A percentile compares a stretch with the other conserved stretches of the same genome.
Evolutionary conservation across 2,888 invertebrate species (phyloP).

Genomic region (Athetis lepigone): DNA sequence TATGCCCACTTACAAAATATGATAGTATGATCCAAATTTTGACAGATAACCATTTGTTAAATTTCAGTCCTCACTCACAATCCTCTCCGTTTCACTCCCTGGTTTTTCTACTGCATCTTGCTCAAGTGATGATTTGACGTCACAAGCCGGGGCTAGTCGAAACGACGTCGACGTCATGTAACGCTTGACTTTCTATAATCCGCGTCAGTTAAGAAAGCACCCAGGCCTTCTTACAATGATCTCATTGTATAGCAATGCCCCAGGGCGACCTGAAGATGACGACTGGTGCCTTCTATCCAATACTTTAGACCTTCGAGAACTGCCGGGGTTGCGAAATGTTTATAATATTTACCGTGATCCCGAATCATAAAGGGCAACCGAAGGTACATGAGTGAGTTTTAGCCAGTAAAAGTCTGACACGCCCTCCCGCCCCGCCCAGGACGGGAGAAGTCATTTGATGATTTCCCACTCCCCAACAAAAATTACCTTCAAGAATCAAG

Average conservation of each 20-base stretch:
- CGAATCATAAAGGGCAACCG: too few species aligned
- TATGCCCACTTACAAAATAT: background rate
- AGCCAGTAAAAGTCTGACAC: too few species aligned
- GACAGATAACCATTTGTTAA: background rate
- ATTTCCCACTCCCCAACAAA: too few species aligned
- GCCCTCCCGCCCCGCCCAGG: too few species aligned
- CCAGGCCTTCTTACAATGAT: slow-evolving; percentile 1
- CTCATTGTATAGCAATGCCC: slow-evolving; percentile 12
- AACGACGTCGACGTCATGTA: slow-evolving; percentile 5
- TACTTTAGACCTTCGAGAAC: too few species aligned
- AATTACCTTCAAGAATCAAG: too few species aligned
- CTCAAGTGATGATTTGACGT: slow-evolving; percentile 17
- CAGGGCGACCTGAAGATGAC: background rate
- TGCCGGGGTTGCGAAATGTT: too few species aligned
- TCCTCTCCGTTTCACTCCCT: background rate
- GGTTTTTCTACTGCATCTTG: background rate
- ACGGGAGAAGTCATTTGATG: too few species aligned
- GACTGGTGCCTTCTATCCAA: slow-evolving; percentile 14
- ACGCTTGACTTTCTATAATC: slow-evolving; percentile 40
- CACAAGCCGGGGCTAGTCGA: slow-evolving; percentile 3
- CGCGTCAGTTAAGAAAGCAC: slow-evolving; percentile 18
- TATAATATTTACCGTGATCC: too few species aligned
- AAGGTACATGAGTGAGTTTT: too few species aligned
- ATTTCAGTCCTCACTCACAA: too few species aligned
- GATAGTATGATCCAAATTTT: too few species aligned